These are phyloP conservation scores for Jaculus jaculus DNA, from an alignment of 2,113 vertebrate genomes.

Conservation along the genomic window DNA sequence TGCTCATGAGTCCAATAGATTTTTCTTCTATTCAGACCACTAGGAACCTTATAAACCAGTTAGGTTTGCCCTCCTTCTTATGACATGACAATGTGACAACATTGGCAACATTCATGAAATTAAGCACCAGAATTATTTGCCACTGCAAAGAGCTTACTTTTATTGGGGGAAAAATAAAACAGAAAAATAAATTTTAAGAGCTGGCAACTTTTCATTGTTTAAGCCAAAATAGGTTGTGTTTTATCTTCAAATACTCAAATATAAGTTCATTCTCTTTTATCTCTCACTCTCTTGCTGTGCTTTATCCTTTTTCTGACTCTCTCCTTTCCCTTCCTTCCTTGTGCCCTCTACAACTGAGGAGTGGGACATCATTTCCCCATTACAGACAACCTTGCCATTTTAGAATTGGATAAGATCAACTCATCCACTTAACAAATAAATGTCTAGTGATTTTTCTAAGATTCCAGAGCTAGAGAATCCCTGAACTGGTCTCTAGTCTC, in stretches of 20 bases:
- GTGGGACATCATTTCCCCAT: background rate
- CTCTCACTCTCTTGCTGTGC: too few relatives aligned
- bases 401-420: background rate
- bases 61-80: constrained; percentile 47
- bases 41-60: constrained; percentile 63
- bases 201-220: background rate
- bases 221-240: background rate
- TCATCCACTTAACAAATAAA: background rate
- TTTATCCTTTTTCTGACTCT: too few relatives aligned
- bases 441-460: background rate
- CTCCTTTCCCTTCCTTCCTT: background rate
- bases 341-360: background rate
- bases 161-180: constrained; percentile 1
- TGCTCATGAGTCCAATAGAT: constrained; percentile 61
- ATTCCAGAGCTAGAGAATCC: background rate
- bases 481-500: background rate
- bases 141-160: background rate
- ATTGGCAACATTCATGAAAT: constrained; percentile 45
- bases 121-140: constrained; percentile 16
- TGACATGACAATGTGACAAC: constrained; percentile 53
- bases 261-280: background rate
- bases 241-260: background rate
- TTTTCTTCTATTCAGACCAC: constrained; percentile 54
- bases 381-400: background rate
- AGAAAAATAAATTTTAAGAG: constrained; percentile 21